phyloP scores from a whole-genome alignment of 1,140 invertebrate species.

The Babylonia areolata region DNA sequence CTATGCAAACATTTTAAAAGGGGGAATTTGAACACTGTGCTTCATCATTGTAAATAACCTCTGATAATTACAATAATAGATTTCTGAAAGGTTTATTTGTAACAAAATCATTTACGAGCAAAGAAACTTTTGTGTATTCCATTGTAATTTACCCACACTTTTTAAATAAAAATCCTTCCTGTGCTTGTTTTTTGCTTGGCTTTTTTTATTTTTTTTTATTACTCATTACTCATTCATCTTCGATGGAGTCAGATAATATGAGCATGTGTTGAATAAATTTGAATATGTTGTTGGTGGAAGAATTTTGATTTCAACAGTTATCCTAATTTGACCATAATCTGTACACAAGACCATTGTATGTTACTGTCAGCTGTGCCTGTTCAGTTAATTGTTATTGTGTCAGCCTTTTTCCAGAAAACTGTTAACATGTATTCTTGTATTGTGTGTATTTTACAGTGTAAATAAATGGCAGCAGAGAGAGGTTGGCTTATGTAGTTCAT shows the following conservation, averaged over 20 bases:
- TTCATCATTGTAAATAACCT: background rate
- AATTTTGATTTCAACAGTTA: background rate
- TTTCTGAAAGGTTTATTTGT: background rate
- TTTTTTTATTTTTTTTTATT: background rate
- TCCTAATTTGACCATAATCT: background rate
- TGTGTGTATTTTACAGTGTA: slow-evolving; percentile 1
- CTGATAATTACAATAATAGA: background rate
- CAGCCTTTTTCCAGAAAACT: background rate
- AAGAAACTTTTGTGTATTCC: background rate
- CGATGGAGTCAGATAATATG: too few relatives aligned
- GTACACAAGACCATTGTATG: background rate
- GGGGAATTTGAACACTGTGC: background rate
- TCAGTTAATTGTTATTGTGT: background rate
- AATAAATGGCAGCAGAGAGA: slow-evolving; percentile 1
- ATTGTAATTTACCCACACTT: background rate
- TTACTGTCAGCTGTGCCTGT: background rate
- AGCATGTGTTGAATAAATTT: background rate
- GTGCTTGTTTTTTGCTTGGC: background rate
- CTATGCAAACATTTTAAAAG: background rate
- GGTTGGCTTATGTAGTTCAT: background rate
- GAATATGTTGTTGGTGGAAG: background rate
- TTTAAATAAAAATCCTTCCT: background rate
- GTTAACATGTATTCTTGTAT: background rate
- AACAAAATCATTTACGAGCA: background rate
- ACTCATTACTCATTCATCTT: too few relatives aligned